Evolutionary conservation across 1,140 invertebrate species (phyloP).

Genomic region (Drosophila trapezifrons): DNA sequence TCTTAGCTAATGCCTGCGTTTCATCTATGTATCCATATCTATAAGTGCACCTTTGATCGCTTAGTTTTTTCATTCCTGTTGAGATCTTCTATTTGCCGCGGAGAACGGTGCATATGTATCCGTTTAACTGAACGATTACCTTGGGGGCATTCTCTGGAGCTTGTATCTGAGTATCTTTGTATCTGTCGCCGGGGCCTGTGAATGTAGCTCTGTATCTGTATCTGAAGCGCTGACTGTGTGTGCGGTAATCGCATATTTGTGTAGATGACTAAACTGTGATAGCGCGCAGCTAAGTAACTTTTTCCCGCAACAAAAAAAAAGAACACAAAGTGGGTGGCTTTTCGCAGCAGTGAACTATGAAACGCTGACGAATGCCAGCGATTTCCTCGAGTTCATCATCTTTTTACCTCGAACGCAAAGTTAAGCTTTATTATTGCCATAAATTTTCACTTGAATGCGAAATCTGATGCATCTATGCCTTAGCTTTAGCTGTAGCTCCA

Average conservation of each 20-base stretch:
- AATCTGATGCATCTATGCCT: slow-evolving; percentile 79
- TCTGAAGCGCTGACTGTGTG: slow-evolving; percentile 19
- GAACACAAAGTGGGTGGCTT: slow-evolving; percentile 12
- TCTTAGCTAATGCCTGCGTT: background rate
- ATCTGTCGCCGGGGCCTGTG: slow-evolving; percentile 1
- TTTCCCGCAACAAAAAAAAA: slow-evolving; percentile 11
- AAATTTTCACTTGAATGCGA: slow-evolving; percentile 81
- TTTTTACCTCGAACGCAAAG: slow-evolving; percentile 74
- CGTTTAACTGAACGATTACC: slow-evolving; percentile 12
- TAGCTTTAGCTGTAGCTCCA: slow-evolving; percentile 26
- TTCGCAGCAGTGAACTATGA: slow-evolving; percentile 24
- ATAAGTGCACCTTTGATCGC: background rate
- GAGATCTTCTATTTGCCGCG: slow-evolving; percentile 17
- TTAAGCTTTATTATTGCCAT: slow-evolving; percentile 80
- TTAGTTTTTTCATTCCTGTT: slow-evolving; percentile 14
- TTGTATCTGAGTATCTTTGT: slow-evolving; percentile 32
- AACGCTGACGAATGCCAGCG: slow-evolving; percentile 45
- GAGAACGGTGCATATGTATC: slow-evolving; percentile 9
- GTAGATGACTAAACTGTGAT: slow-evolving; percentile 73
- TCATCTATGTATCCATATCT: background rate
- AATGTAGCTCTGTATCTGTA: slow-evolving; percentile 15
- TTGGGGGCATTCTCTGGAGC: slow-evolving; percentile 21
- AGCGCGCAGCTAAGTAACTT: slow-evolving; percentile 39
- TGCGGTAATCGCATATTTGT: slow-evolving; percentile 66
- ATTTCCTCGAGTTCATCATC: slow-evolving; percentile 47